Evolutionary conservation across 2,113 vertebrate species (phyloP).

Genomic region (Dromas ardeola): DNA sequence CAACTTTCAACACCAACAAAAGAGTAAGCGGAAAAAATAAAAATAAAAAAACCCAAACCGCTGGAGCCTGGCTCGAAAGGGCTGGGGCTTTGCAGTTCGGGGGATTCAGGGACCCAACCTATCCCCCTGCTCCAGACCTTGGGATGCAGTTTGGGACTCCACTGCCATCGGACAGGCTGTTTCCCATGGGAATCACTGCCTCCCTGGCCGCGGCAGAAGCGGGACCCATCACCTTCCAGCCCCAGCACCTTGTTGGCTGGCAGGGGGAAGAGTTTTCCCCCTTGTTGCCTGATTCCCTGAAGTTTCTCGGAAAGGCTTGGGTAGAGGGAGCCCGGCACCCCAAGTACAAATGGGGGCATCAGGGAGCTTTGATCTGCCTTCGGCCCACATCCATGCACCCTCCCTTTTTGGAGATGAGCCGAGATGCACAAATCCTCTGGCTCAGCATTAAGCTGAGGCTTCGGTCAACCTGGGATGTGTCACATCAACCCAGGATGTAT

Average conservation of each 20-base stretch:
- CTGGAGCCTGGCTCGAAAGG: background rate
- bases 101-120: fast-evolving
- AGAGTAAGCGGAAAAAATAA: background rate
- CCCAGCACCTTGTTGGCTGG: background rate
- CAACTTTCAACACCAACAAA: fast-evolving
- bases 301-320: background rate
- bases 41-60: background rate
- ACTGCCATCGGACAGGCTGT: fast-evolving
- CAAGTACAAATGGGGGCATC: fast-evolving
- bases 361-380: background rate
- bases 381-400: fast-evolving
- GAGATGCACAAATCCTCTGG: background rate
- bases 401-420: background rate
- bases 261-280: background rate
- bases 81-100: background rate
- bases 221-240: fast-evolving
- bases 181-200: fast-evolving
- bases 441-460: background rate
- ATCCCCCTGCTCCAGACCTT: background rate
- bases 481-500: too few species aligned
- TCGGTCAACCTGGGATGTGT: background rate
- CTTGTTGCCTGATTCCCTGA: background rate
- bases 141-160: fast-evolving
- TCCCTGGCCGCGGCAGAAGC: fast-evolving
- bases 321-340: background rate